Evolutionary conservation across 2,113 vertebrate genomes (phyloP), one percentile per base, ranked within the genome.

Genomic region (Cygnus buccinator): DNA sequence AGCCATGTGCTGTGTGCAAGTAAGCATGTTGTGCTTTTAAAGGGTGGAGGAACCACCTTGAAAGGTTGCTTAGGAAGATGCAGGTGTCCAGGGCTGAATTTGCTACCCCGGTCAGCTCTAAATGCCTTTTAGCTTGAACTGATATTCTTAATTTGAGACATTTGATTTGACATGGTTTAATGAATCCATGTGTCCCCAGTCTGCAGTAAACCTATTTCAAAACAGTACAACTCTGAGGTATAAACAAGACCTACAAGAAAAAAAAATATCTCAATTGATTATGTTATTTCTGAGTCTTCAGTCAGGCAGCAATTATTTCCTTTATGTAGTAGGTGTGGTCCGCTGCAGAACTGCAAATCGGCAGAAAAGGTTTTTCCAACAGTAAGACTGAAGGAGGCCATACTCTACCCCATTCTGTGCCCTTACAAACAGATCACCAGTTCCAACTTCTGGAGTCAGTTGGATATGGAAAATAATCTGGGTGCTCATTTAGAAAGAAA

Each of bases 381-480:
- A 48, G 12, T 13, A 78, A 76, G 31, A 16, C 15, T 39, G 33
- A 77, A 90, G 59, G 13, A 8, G 31, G 22, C 9, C 46, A 8
- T 81, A 9, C 23, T 84, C 22, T 77, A 35, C 39, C 41, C 41
- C 18, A 1, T 91, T 89, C 25, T 16, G 17, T 44, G 26, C 73
- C 19, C 59, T 88, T 75, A 52, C 26, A 86, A 90, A 80, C 17
- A 62, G 59, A 75, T 83, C 13, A 68, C 90, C 78, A 84, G 33
- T 79, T 91, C 41, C 73, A 92, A 25, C 54, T 94, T 88, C 79
- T 92, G 80, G 66, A 93, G 57, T 75, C 57, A 89, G 37, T 73
- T 94, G 94, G 81, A 89, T 78, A 89, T 54, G 83, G 39, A 81
- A 89, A 89, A 89, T 62, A 87, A 86, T 83, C 50, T 41, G 39